Percentiles rank a stretch among this genome's conserved stretches.
phyloP scores from a whole-genome alignment of 2,797 vertebrate species.

The Dendrocincla fuliginosa region DNA sequence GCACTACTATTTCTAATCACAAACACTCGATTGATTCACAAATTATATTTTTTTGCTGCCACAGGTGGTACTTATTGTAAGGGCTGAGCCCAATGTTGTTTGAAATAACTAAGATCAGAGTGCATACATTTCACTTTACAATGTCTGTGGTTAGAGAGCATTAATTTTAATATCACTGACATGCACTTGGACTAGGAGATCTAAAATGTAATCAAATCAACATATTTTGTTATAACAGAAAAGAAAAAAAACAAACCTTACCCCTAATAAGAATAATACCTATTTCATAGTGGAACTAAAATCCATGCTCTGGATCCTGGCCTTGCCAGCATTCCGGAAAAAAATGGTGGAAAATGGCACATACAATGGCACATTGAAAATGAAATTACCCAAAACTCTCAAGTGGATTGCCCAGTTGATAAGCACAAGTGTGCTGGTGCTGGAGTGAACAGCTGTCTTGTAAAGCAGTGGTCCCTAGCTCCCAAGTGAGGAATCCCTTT shows the following conservation, averaged over 20 bases:
- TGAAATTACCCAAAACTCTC: background rate
- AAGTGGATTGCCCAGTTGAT: background rate
- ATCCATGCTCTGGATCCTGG: background rate
- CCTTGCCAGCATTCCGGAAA: background rate
- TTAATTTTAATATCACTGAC: constrained; percentile 19
- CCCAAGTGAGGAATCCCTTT: background rate
- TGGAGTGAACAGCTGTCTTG: background rate
- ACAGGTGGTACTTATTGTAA: background rate
- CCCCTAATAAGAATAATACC: background rate
- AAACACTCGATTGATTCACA: background rate
- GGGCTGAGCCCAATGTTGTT: background rate
- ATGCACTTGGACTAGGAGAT: background rate
- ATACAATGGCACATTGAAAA: background rate
- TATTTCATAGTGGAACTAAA: background rate
- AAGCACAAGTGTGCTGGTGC: background rate
- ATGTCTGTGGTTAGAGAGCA: background rate
- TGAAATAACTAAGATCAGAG: background rate
- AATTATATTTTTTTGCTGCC: background rate
- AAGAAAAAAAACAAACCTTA: background rate
- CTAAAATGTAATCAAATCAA: background rate
- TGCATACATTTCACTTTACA: background rate
- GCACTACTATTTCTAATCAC: background rate
- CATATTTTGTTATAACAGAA: background rate
- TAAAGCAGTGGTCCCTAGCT: background rate
- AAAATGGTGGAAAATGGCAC: background rate